phyloP scores from a whole-genome alignment of 1,140 invertebrate species.

The Diploscapter pachys region DNA sequence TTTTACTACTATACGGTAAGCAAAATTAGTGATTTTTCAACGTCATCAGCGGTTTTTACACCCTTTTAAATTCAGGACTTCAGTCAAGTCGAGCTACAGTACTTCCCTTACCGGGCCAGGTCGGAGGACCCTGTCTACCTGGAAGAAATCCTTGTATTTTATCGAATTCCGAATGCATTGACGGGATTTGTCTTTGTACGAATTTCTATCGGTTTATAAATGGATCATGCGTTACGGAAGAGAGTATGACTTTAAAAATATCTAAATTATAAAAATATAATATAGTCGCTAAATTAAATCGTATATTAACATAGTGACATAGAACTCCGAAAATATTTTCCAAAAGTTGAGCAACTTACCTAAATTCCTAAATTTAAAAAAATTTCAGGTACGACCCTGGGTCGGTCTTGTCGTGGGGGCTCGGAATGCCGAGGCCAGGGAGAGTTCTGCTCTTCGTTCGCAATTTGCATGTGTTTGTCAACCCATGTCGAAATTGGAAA shows the following conservation, averaged over 20 bases:
- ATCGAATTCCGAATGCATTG: conserved; percentile 25
- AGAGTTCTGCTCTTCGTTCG: conserved; percentile 39
- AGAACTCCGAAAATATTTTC: background rate
- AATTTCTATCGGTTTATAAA: conserved; percentile 24
- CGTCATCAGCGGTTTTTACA: background rate
- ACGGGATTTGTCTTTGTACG: conserved; percentile 37
- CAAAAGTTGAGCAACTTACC: background rate
- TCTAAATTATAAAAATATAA: background rate
- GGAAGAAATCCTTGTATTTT: conserved; percentile 4
- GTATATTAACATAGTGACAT: background rate
- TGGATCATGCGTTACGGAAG: conserved; percentile 23
- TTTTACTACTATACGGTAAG: background rate
- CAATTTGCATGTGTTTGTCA: conserved; percentile 38
- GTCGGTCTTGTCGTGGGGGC: conserved; percentile 18
- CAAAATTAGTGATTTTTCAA: too few species aligned
- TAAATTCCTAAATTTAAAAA: background rate
- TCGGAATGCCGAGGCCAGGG: conserved; percentile 31
- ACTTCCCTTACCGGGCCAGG: background rate
- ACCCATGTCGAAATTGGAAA: conserved; percentile 35
- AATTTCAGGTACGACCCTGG: conserved; percentile 32
- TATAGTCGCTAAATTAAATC: background rate
- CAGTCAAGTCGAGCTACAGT: background rate
- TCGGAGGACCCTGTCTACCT: conserved; percentile 25
- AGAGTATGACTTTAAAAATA: background rate
- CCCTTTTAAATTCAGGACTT: background rate